Percentiles rank a stretch among this genome's conserved stretches.
phyloP scores from a whole-genome alignment of 2,888 invertebrate species.

The Caenorhabditis uteleia region DNA sequence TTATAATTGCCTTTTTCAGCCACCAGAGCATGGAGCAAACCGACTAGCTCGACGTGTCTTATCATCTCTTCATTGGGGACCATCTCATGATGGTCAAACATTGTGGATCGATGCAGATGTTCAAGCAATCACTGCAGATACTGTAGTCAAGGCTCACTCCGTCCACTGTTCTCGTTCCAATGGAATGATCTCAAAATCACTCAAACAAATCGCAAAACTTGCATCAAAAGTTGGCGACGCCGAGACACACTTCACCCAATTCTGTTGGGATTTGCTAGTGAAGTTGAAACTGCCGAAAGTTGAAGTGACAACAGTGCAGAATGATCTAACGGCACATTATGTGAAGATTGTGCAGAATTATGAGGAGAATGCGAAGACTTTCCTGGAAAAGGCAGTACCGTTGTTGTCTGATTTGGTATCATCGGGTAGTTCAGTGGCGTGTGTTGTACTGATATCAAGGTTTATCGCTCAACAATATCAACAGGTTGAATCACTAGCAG shows the following conservation, averaged over 20 bases:
- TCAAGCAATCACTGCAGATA: constrained; percentile 60
- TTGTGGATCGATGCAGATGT: constrained; percentile 61
- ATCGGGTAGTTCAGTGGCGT: constrained; percentile 49
- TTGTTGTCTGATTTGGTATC: constrained; percentile 42
- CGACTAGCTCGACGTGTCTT: constrained; percentile 58
- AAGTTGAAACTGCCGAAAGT: constrained; percentile 59
- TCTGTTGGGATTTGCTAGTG: constrained; percentile 68
- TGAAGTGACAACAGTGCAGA: constrained; percentile 16
- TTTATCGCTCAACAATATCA: constrained; percentile 38
- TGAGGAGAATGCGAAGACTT: constrained; percentile 38
- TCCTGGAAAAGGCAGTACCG: constrained; percentile 39
- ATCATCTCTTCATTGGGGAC: constrained; percentile 59
- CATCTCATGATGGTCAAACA: constrained; percentile 31
- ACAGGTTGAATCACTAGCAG: constrained; percentile 24
- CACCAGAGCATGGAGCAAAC: constrained; percentile 59
- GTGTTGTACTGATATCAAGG: constrained; percentile 35
- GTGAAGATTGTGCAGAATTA: constrained; percentile 57
- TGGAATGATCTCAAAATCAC: constrained; percentile 62
- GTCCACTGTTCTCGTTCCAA: constrained; percentile 64
- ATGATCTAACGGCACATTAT: constrained; percentile 64
- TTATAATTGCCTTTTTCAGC: constrained; percentile 19
- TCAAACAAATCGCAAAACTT: constrained; percentile 60
- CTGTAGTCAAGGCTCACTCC: constrained; percentile 62
- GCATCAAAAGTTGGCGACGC: constrained; percentile 62
- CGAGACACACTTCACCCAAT: constrained; percentile 65